Evolutionary conservation across 2,113 vertebrate genomes (phyloP), one percentile per base, ranked within the genome.

Genomic region (Peromyscus polionotus): DNA sequence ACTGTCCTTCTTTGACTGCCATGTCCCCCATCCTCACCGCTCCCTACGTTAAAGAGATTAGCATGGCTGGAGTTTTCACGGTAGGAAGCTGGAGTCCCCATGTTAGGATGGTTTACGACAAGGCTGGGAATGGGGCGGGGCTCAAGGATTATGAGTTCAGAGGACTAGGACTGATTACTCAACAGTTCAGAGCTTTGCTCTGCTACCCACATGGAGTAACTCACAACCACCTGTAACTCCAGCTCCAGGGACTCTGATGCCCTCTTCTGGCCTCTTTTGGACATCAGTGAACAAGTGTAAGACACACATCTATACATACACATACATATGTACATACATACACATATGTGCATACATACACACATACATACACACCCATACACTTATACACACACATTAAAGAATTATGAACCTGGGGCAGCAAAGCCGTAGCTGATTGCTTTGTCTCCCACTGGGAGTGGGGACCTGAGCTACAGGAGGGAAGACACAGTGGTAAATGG

Each of bases 401-500:
- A 33, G 84, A 31, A 42, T 7, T 2, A 12, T 1, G 2, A 22
- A 2, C 36, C n/a, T 68, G 33, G 81, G 19, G 3, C 17, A 63
- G 33, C 54, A 57, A 45, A 67, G 70, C n/a, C 26, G 10, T 33
- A 67, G 22, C 36, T 22, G n/a, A 39, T 54, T 86, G 33, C 33
- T 26, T 39, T 45, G 42, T 10, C 51, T 68, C 6, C 57, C 16
- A 3, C 0, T 20, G 80, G 73, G 11, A 31, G 20, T 86, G 20
- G 76, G 28, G 7, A 11, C 33, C 24, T 13, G 54, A 85, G 31
- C 20, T 22, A 19, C 9, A 42, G 17, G n/a, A 36, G 12, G 51
- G 39, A 13, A 45, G 28, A 33, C 0, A 3, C 10, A 7, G 31
- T n/a, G 12, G 48, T 5, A 12, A 31, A 3, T 36, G 24, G 42